Percentiles rank a stretch among this genome's conserved stretches.
phyloP scores from a whole-genome alignment of 2,113 vertebrate genomes.

The Nibea albiflora region DNA sequence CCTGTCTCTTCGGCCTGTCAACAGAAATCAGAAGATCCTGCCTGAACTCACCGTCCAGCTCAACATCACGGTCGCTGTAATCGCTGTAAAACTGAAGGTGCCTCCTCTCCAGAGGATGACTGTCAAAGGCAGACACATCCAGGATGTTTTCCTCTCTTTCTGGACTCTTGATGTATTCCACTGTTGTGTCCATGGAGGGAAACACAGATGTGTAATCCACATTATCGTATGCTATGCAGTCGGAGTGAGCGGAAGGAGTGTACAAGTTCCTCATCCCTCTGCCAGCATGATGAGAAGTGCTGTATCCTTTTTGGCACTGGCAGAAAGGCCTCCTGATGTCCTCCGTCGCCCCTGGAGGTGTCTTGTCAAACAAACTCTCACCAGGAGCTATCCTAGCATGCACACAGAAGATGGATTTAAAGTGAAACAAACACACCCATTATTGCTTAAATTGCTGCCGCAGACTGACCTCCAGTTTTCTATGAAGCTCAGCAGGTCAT shows the following conservation, averaged over 20 bases:
- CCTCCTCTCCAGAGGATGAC: conserved; percentile 48
- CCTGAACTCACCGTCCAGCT: conserved; percentile 35
- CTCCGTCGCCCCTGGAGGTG: conserved; percentile 48
- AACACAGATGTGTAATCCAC: conserved; percentile 85
- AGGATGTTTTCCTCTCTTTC: conserved; percentile 59
- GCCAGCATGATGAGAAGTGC: conserved; percentile 24
- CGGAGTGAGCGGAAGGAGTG: conserved; percentile 55
- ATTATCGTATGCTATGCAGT: conserved; percentile 75
- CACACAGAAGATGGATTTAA: neutral
- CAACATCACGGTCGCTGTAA: neutral
- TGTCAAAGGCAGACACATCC: conserved; percentile 52
- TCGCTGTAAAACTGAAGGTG: conserved; percentile 12
- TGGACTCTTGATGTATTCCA: conserved; percentile 78
- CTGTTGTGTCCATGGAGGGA: conserved; percentile 83
- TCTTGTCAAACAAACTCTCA: conserved; percentile 86
- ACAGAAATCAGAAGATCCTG: conserved; percentile 56
- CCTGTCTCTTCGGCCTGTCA: conserved; percentile 52
- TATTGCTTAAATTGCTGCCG: neutral
- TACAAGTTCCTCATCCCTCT: conserved; percentile 50
- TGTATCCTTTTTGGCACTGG: conserved; percentile 72
- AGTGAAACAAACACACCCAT: neutral
- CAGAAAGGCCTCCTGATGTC: conserved; percentile 79
- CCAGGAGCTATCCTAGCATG: conserved; percentile 83
- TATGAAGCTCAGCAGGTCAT: conserved; percentile 76
- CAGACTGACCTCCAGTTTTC: conserved; percentile 83